Percentiles rank a stretch among this genome's conserved stretches.
Conservation (phyloP, 2,888 invertebrate species). For the Cantharis flavilabris region DNA sequence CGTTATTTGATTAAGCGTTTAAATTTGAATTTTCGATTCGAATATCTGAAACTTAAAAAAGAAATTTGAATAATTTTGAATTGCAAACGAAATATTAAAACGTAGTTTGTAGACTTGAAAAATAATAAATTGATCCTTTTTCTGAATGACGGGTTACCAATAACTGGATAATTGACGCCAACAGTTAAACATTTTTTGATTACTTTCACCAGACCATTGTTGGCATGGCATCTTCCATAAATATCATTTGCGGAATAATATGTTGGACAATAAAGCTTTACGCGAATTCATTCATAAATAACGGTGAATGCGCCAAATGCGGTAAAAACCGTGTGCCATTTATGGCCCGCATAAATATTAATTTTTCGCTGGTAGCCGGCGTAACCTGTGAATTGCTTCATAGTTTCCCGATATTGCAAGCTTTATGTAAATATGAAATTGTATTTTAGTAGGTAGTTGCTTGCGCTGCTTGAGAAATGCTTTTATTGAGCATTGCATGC, state of each 20-base stretch:
- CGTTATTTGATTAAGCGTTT: neutral
- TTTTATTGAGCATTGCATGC: neutral
- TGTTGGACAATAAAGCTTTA: constrained; percentile 41
- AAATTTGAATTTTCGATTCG: neutral
- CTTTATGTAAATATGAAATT: constrained; percentile 20
- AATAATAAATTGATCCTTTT: neutral
- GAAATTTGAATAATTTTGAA: neutral
- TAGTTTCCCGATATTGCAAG: constrained; percentile 25
- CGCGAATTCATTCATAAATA: constrained; percentile 40
- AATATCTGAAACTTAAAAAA: neutral
- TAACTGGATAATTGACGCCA: neutral
- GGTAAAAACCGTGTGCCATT: constrained; percentile 32
- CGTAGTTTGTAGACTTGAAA: neutral
- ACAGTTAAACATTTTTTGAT: neutral
- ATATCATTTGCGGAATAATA: constrained; percentile 38
- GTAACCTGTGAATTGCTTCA: constrained; percentile 31
- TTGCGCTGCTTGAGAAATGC: neutral
- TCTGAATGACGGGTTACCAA: neutral
- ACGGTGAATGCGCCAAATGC: constrained; percentile 32
- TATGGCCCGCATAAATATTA: constrained; percentile 33
- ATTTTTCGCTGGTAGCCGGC: constrained; percentile 21
- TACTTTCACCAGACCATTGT: constrained; percentile 29
- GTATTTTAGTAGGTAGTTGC: neutral
- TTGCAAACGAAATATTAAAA: neutral
- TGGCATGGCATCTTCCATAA: constrained; percentile 36